Conservation (phyloP, 2,888 invertebrate genomes). For the Caenorhabditis sinica region DNA sequence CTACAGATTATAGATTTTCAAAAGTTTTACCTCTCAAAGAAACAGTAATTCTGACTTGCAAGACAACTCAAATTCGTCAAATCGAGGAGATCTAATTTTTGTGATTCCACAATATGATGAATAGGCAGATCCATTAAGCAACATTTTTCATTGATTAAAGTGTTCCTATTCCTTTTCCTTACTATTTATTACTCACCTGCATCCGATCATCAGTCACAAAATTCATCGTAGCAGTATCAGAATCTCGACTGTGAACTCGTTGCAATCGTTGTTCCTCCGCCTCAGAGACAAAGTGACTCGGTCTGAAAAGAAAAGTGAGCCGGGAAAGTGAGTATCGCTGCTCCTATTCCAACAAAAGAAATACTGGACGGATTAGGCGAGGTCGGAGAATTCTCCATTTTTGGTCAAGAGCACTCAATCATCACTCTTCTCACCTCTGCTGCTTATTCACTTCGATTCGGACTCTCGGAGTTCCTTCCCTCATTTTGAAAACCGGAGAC, state of each 20-base stretch:
- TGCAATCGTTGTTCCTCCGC: slow-evolving; percentile 53
- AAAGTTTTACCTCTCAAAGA: too few relatives aligned
- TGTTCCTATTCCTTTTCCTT: too few relatives aligned
- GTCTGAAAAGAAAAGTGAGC: slow-evolving; percentile 23
- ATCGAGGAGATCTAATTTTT: too few relatives aligned
- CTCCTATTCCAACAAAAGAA: slow-evolving; percentile 18
- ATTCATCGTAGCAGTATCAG: slow-evolving; percentile 81
- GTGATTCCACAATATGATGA: too few relatives aligned
- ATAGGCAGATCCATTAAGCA: too few relatives aligned
- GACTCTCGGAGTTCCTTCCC: slow-evolving; percentile 53
- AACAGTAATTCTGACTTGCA: too few relatives aligned
- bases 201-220: slow-evolving; percentile 82
- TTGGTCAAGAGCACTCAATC: slow-evolving; percentile 55
- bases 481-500: slow-evolving; percentile 13
- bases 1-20: too few relatives aligned
- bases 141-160: too few relatives aligned
- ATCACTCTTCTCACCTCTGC: slow-evolving; percentile 25
- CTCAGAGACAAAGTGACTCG: slow-evolving; percentile 36
- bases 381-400: slow-evolving; percentile 10
- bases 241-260: slow-evolving; percentile 72
- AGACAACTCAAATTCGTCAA: too few relatives aligned
- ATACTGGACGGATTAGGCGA: slow-evolving; percentile 54
- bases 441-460: slow-evolving; percentile 58
- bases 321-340: slow-evolving; percentile 24
- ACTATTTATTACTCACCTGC: slow-evolving; percentile 63